phyloP scores from a whole-genome alignment of 2,888 invertebrate species.

The Molanna angustata region DNA sequence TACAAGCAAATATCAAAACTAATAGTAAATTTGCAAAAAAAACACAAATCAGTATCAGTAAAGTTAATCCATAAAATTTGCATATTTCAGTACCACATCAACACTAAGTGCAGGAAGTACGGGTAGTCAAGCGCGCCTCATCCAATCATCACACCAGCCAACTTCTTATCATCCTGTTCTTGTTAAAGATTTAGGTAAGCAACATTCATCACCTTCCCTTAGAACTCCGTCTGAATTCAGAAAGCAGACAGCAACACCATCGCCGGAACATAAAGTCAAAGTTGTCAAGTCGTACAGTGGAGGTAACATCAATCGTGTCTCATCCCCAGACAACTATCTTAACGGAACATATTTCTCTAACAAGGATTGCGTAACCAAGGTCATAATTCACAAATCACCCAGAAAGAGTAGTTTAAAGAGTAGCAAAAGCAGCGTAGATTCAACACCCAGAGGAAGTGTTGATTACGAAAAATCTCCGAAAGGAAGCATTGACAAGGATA shows the following conservation, averaged over 20 bases:
- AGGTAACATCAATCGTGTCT: slow-evolving; percentile 49
- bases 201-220: slow-evolving; percentile 48
- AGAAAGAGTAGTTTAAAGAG: slow-evolving; percentile 52
- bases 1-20: too few relatives aligned
- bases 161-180: slow-evolving; percentile 87
- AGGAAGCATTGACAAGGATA: slow-evolving; percentile 41
- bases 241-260: slow-evolving; percentile 35
- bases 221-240: slow-evolving; percentile 54
- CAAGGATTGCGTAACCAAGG: slow-evolving; percentile 50
- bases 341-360: slow-evolving; percentile 36
- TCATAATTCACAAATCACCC: slow-evolving; percentile 53
- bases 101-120: slow-evolving; percentile 92
- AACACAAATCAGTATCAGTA: too few relatives aligned
- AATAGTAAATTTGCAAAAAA: too few relatives aligned
- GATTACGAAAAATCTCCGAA: slow-evolving; percentile 25
- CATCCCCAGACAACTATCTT: slow-evolving; percentile 44
- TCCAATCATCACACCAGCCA: slow-evolving; percentile 92
- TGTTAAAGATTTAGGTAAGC: slow-evolving; percentile 87
- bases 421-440: slow-evolving; percentile 54
- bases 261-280: slow-evolving; percentile 46
- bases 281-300: slow-evolving; percentile 57
- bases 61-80: too few relatives aligned
- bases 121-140: slow-evolving; percentile 87
- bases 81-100: slow-evolving; percentile 79
- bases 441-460: slow-evolving; percentile 51